Evolutionary conservation across 1,140 invertebrate species (phyloP), one percentile per base, ranked within the genome.

Genomic region (Chelonus insularis): DNA sequence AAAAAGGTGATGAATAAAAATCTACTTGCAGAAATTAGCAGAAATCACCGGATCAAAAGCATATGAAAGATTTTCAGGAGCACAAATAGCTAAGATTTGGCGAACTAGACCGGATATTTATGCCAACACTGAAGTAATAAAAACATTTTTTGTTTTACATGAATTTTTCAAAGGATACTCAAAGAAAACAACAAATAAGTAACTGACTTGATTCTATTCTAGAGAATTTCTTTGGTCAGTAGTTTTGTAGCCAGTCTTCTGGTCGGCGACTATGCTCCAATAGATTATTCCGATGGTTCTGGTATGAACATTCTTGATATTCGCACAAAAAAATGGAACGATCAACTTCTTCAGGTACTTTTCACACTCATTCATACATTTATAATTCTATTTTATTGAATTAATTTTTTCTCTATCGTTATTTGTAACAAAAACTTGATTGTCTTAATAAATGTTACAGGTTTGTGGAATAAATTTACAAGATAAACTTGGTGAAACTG

Each of bases 281-380:
- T 98, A 48, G 97, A 98, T 77, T 86, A 86, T 63, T 88, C 93
- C 0, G 96, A 98, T 83, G 96, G 89, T 0, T 97, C 95, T 2
- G 97, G 96, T 23, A 99, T 97, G 95, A 98, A 99, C 81, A 83
- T 99, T 11, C 80, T 99, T 58, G 88, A 98, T 77, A 94, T 98
- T 36, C 84, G 80, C 29, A 86, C 76, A 0, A 92, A 91, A 82
- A 81, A 83, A 37, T 98, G 95, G 96, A 85, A 88, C 60, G 74
- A 86, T 25, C 72, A 84, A 16, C 89, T 93, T 71, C 75, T 97
- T 4, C 84, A 94, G 79, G 91, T 88, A 73, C 34, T 25, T 43
- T 34, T 32, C 6, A 12, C 12, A 11, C 14, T 14, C 32, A 25
- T 41, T 52, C 9, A 20, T 23, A 60, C 50, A 43, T 36, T 65